These are phyloP conservation scores for Macroteleia sp. DNA, from an alignment of 2,888 invertebrate genomes.

Conservation along the genomic window DNA sequence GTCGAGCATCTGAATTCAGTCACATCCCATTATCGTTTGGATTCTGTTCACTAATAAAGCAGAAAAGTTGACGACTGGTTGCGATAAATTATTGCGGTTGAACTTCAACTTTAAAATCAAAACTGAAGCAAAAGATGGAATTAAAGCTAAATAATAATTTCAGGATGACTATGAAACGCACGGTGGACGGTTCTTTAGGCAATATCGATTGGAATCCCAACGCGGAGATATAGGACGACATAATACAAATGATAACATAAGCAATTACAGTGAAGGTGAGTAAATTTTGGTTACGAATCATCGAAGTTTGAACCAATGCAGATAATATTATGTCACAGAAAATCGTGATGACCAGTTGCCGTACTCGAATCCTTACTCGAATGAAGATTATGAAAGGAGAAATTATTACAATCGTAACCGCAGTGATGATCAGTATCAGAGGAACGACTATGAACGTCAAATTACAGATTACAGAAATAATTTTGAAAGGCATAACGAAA, in stretches of 20 bases:
- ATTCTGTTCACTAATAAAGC: constrained; percentile 7
- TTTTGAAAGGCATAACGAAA: constrained; percentile 52
- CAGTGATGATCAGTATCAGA: neutral
- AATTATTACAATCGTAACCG: neutral
- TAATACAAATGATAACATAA: no score
- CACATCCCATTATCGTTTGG: constrained; percentile 11
- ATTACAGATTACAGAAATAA: constrained; percentile 69
- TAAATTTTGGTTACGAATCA: constrained; percentile 9
- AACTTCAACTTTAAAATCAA: no score
- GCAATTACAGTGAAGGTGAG: neutral
- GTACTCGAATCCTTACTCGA: constrained; percentile 1
- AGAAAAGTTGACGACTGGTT: constrained; percentile 13
- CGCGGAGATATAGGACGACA: no score
- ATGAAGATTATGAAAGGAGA: neutral
- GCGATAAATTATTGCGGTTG: constrained; percentile 10
- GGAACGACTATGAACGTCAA: neutral
- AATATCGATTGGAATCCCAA: no score
- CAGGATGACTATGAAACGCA: no score
- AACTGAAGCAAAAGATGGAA: no score
- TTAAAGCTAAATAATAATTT: no score
- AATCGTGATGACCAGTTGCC: no score
- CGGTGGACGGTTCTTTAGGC: no score
- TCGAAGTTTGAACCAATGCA: constrained; percentile 14
- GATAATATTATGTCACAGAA: constrained; percentile 13
- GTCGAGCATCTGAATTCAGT: constrained; percentile 34